phyloP scores from a whole-genome alignment of 2,888 invertebrate species.

The Amitus sp. region DNA sequence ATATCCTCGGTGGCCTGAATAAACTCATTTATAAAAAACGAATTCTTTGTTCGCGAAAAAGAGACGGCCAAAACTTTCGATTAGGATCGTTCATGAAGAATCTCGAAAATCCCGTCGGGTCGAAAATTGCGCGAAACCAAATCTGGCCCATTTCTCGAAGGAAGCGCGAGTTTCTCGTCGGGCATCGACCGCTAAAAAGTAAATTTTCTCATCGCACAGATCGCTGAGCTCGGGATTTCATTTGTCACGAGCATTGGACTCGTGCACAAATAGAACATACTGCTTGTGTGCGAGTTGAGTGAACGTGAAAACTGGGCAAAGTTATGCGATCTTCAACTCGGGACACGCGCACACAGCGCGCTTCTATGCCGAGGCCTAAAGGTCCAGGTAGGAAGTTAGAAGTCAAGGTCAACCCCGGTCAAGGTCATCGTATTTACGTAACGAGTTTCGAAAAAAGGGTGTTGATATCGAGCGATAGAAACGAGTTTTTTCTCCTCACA shows the following conservation, averaged over 20 bases:
- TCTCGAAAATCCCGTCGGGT: too few relatives aligned
- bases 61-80: too few relatives aligned
- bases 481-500: neutral
- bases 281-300: slow-evolving; percentile 49
- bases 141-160: neutral
- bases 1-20: too few relatives aligned
- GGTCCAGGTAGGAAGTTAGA: slow-evolving; percentile 16
- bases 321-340: slow-evolving; percentile 47
- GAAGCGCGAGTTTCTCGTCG: slow-evolving; percentile 18
- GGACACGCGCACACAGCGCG: neutral
- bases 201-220: slow-evolving; percentile 34
- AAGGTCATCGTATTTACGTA: slow-evolving; percentile 6
- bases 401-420: slow-evolving; percentile 20
- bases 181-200: slow-evolving; percentile 39
- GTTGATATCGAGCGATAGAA: neutral
- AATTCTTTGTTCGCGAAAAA: too few relatives aligned
- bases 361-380: slow-evolving; percentile 14
- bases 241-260: slow-evolving; percentile 35
- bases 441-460: slow-evolving; percentile 6
- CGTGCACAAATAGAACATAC: slow-evolving; percentile 35
- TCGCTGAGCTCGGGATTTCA: slow-evolving; percentile 28
- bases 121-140: too few relatives aligned
- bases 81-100: too few relatives aligned
- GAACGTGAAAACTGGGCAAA: slow-evolving; percentile 60
- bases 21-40: too few relatives aligned